Evolutionary conservation across 2,797 vertebrate genomes (phyloP), one percentile per base, ranked within the genome.

Genomic region (Pampus argenteus): DNA sequence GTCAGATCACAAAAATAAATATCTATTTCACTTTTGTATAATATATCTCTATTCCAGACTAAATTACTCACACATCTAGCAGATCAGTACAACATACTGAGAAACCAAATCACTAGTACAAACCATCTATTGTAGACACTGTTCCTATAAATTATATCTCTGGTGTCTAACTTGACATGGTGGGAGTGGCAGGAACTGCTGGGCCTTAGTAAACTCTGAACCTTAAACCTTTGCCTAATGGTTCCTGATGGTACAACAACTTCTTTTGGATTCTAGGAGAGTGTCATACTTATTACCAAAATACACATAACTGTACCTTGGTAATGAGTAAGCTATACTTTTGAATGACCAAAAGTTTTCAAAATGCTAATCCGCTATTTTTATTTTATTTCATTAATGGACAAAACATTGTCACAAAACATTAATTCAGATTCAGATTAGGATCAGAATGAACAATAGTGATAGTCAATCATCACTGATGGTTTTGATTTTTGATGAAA

Each of bases 181-280:
- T n/a, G 6, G 9, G 3, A 47, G 42, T 36, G 50, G 18, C n/a
- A 64, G 45, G 48, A 55, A 45, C 20, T 50, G 25, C 54, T 58
- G 54, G 23, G n/a, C 17, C 51, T 62, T 71, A 34, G 9, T 66
- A 42, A 73, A 58, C 31, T 66, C 28, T 59, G 13, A 62, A 70
- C 31, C 54, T 36, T 14, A 71, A 55, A 51, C 48, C 31, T 23
- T n/a, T 66, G 4, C 64, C 45, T 3, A 45, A 55, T 18, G 26
- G 38, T 20, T 50, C n/a, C 13, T 58, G 15, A 51, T 8, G 6
- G 31, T n/a, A 47, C 4, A 72, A 58, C 14, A 59, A 25, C 20
- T 10, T 26, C 6, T 45, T 0, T 49, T 58, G 6, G 25, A 54
- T 57, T 0, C 8, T 23, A 18, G 20, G 9, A 59, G 28, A 45